Percentiles rank a stretch among this genome's conserved stretches.
These are phyloP conservation scores for Turdus rufiventris DNA, from an alignment of 2,113 vertebrate genomes.

Conservation along the genomic window DNA sequence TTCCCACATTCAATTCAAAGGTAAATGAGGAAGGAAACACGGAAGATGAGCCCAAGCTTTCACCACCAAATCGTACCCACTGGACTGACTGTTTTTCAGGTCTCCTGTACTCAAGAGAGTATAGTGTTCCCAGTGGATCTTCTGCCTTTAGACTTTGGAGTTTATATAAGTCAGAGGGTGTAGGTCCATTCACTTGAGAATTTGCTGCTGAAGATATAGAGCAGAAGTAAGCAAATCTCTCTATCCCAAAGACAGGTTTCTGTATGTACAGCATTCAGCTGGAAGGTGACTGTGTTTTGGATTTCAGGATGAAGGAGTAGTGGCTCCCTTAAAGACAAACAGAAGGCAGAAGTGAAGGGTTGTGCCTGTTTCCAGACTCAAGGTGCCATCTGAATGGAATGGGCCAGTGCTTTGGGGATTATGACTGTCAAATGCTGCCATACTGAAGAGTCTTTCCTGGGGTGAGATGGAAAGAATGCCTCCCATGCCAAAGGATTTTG, in stretches of 20 bases:
- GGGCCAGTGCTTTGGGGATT: not conserved
- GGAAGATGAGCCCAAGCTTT: not conserved
- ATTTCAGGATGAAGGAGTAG: not conserved
- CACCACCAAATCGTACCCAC: not conserved
- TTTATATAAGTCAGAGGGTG: not conserved
- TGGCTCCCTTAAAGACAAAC: not conserved
- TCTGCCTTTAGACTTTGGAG: not conserved
- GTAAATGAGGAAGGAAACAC: not conserved
- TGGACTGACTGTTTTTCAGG: not conserved
- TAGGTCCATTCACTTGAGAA: not conserved
- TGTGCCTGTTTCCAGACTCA: not conserved
- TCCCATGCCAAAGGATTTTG: not conserved
- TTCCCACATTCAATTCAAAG: not conserved
- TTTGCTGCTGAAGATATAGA: not conserved
- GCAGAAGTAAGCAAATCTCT: not conserved
- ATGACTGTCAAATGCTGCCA: rapidly evolving
- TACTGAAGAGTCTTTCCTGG: not conserved
- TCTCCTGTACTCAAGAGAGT: not conserved
- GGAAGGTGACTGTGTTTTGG: not conserved
- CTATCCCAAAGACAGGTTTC: not conserved
- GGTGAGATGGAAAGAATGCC: rapidly evolving
- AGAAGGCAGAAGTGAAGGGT: not conserved
- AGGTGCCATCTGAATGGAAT: not conserved
- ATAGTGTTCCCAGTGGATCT: not conserved
- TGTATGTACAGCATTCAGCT: not conserved